Evolutionary conservation across 1,140 invertebrate species (phyloP).

Genomic region (Platyscapa corneri): DNA sequence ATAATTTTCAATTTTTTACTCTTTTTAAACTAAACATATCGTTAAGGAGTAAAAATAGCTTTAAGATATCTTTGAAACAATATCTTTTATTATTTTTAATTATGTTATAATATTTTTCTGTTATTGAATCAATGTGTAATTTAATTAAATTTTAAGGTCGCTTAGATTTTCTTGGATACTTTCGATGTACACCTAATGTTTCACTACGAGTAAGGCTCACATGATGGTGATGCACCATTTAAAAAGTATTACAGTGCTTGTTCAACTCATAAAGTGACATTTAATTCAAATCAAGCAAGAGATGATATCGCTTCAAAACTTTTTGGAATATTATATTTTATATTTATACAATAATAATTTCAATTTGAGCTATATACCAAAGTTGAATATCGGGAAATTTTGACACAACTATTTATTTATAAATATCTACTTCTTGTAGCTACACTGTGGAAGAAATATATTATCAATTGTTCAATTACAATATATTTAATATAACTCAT

Average conservation of each 20-base stretch:
- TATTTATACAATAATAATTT: background rate
- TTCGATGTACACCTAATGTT: slow-evolving; percentile 67
- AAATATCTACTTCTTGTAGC: background rate
- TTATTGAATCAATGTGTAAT: background rate
- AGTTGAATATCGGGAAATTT: background rate
- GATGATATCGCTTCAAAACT: background rate
- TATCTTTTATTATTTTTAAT: background rate
- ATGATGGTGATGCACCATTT: slow-evolving; percentile 69
- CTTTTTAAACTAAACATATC: background rate
- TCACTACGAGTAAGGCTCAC: slow-evolving; percentile 68
- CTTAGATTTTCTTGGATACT: slow-evolving; percentile 70
- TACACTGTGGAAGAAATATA: background rate
- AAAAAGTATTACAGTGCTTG: slow-evolving; percentile 57
- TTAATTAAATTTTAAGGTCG: slow-evolving; percentile 62
- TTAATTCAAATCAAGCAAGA: background rate
- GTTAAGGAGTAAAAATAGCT: background rate
- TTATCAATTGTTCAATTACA: background rate
- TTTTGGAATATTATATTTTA: background rate
- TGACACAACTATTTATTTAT: background rate
- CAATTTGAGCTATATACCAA: background rate
- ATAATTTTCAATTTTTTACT: background rate
- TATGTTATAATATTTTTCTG: background rate
- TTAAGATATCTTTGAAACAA: background rate
- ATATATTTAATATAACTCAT: background rate
- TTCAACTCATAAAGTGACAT: slow-evolving; percentile 15